Evolutionary conservation across 2,113 vertebrate genomes (phyloP), one percentile per base, ranked within the genome.

Genomic region (Oncorhynchus mykiss): DNA sequence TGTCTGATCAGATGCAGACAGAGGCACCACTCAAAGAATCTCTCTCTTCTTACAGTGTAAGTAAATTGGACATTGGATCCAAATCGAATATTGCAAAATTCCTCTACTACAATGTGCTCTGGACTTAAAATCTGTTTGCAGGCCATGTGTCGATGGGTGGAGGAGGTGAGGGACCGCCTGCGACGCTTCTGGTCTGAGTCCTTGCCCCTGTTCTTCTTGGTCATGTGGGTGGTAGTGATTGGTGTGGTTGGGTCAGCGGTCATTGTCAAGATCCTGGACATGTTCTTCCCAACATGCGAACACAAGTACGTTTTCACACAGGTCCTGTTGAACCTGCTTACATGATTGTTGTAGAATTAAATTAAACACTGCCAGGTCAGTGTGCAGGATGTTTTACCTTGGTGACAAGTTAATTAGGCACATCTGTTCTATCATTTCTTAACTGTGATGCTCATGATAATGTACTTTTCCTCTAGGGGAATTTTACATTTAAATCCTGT

Each of bases 91-190:
- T 4, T 22, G 25, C 7, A 9, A 20, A 65, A 6, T 16, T 13
- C 14, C 1, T 24, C 16, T 20, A 3, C 24, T 5, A 3, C 3
- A 6, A 24, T 69, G 27, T 9, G 24, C 24, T 5, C 18, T 67
- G 12, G 39, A 12, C 34, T 22, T 75, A 14, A 24, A 14, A 29
- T 54, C 27, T 75, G 49, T 78, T 84, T 81, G 51, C 70, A 99
- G 97, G 96, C 95, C 70, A 93, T 96, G 93, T 99, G 97, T 89
- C 95, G 92, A 66, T 97, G 95, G 96, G 91, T 97, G 75, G 96
- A 97, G 79, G 86, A 94, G 14, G 81, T 95, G 72, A 89, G 96
- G 68, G 95, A 95, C 84, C 85, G 92, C 0, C 88, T 98, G 67
- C 94, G 93, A 59, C 83, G 59, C 57, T 95, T 97, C 90, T 97